A percentile compares a stretch with the other conserved stretches of the same genome.
Evolutionary conservation across 2,113 vertebrate genomes (phyloP).

Genomic region (Peromyscus californicus): DNA sequence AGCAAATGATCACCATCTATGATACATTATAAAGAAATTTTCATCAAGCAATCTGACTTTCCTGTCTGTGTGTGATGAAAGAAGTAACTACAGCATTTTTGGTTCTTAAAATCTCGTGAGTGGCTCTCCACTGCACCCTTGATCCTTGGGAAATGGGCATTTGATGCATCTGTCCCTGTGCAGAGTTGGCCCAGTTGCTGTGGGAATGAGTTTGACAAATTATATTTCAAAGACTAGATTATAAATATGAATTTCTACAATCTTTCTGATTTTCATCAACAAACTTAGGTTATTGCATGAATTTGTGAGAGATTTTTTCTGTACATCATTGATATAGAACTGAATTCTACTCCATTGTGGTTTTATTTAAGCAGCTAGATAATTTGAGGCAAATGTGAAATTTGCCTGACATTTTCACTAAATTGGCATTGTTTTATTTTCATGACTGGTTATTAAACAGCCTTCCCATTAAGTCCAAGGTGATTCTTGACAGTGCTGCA

Average conservation of each 20-base stretch:
- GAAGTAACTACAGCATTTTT: background rate
- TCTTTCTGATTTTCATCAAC: constrained; percentile 1
- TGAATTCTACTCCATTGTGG: constrained; percentile 48
- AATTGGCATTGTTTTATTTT: constrained; percentile 56
- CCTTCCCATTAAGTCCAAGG: constrained; percentile 20
- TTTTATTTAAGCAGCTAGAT: constrained; percentile 61
- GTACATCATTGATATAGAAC: background rate
- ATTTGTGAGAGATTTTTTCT: constrained; percentile 34
- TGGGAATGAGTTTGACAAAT: background rate
- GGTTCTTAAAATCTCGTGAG: background rate
- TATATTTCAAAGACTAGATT: background rate
- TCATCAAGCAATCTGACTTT: background rate
- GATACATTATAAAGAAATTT: constrained; percentile 1
- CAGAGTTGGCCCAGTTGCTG: background rate
- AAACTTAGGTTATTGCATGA: background rate
- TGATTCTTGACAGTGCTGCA: constrained; percentile 41
- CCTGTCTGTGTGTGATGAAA: background rate
- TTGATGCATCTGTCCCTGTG: background rate
- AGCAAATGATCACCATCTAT: background rate
- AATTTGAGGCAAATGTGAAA: constrained; percentile 49
- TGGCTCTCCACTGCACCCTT: background rate
- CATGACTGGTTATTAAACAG: background rate
- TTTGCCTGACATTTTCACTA: constrained; percentile 50
- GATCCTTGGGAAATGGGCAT: background rate
- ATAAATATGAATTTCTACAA: constrained; percentile 9